Evolutionary conservation across 2,888 invertebrate genomes (phyloP).

Genomic region (Mimas tiliae): DNA sequence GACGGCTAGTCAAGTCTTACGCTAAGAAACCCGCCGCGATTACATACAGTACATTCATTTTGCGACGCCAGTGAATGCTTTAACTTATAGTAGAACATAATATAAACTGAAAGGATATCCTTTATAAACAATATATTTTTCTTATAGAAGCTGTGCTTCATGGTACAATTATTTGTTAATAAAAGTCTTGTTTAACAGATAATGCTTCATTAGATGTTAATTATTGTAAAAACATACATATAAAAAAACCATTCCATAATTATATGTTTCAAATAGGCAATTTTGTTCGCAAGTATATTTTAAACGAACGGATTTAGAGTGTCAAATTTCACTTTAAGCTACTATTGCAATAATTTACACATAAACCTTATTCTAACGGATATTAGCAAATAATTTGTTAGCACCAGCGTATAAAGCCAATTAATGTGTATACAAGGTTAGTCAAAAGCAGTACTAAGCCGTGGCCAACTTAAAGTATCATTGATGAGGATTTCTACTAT

Average conservation of each 20-base stretch:
- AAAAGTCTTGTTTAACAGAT: too few species aligned
- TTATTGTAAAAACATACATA: too few species aligned
- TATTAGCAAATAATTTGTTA: slow-evolving; percentile 46
- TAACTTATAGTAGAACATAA: background rate
- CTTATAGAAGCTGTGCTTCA: too few species aligned
- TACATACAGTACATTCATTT: background rate
- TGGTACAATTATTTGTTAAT: too few species aligned
- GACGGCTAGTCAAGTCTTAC: slow-evolving; percentile 21
- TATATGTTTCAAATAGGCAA: background rate
- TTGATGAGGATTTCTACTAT: too few species aligned
- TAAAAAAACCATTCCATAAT: background rate
- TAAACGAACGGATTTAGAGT: background rate
- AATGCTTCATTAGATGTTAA: too few species aligned
- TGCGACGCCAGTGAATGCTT: slow-evolving; percentile 14
- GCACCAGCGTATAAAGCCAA: slow-evolving; percentile 51
- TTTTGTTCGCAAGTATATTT: background rate
- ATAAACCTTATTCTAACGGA: slow-evolving; percentile 33
- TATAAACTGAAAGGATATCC: background rate
- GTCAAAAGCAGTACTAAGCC: too few species aligned
- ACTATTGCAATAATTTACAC: slow-evolving; percentile 26
- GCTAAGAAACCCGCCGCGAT: background rate
- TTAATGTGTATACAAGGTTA: slow-evolving; percentile 28
- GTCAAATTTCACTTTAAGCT: background rate
- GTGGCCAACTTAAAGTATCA: too few species aligned
- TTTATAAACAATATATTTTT: background rate